These are phyloP conservation scores for Perca fluviatilis DNA, from an alignment of 2,113 vertebrate genomes.

Conservation along the genomic window DNA sequence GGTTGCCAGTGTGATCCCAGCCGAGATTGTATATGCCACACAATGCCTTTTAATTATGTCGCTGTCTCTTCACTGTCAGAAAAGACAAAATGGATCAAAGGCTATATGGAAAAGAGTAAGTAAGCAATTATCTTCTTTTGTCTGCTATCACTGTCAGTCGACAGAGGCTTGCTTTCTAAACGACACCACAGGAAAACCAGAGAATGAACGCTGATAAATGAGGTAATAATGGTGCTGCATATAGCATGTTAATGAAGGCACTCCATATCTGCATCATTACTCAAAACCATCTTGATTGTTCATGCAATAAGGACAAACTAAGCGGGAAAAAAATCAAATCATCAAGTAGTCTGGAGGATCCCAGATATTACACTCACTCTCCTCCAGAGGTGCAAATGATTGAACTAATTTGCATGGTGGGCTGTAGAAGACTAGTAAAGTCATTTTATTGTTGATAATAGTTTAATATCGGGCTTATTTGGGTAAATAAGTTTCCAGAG, in stretches of 20 bases:
- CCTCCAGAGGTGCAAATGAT: constrained; percentile 6
- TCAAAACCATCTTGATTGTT: constrained; percentile 36
- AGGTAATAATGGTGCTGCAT: constrained; percentile 51
- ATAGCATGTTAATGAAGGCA: constrained; percentile 34
- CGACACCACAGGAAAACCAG: constrained; percentile 18
- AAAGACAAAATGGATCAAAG: constrained; percentile 78
- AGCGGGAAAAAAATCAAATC: constrained; percentile 10
- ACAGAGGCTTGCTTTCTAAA: constrained; percentile 35
- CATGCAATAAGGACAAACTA: constrained; percentile 18
- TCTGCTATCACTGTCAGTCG: constrained; percentile 74
- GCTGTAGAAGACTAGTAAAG: neutral
- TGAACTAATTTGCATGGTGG: neutral
- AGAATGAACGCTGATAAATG: constrained; percentile 50
- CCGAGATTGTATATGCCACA: constrained; percentile 63
- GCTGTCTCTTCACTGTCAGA: constrained; percentile 73
- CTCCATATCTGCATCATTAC: constrained; percentile 20
- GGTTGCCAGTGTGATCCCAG: constrained; percentile 61
- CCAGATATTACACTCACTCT: constrained; percentile 7
- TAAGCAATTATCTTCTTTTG: constrained; percentile 81
- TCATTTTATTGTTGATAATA: neutral
- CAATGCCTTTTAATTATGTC: constrained; percentile 82
- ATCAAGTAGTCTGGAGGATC: neutral
- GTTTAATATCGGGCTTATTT: neutral
- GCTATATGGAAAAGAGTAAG: constrained; percentile 69
- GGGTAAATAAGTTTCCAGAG: neutral